Base-by-base conservation (phyloP, 2,888 invertebrate species). In the Arctia plantaginis region DNA sequence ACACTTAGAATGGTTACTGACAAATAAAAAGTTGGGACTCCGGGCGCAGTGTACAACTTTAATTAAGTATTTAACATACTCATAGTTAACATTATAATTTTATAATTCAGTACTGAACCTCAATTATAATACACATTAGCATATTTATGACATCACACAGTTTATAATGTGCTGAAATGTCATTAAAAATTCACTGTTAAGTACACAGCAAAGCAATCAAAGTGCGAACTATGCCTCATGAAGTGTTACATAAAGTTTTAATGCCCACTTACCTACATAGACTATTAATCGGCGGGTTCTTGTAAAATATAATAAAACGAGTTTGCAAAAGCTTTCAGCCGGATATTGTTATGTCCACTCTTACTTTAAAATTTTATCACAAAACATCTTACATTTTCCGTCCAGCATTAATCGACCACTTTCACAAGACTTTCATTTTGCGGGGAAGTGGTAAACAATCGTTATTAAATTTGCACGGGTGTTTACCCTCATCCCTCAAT, bases 381-480 rank as follows among this genome's bases (percentile, higher is more conserved):
- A 77, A 83, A 85, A 82, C 76, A 82, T 86, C 77, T 86, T 85
- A 69, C 81, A 87, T 88, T 89, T 87, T 81, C 82, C 82, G 85
- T 82, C 83, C 87, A 83, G 85, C 82, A 88, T 88, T 91, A 92
- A 92, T 92, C 90, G 91, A 87, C 86, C 88, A 89, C 88, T 90
- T 92, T 90, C 89, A 86, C 90, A 86, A 92, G 88, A 88, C 86
- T 92, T 93, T 92, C 90, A 92, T 93, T 94, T 91, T 90, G 90
- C 87, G 89, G 91, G 79, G 86, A 90, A 91, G 92, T 93, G 90
- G 94, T 93, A 94, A 94, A 94, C 94, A 95, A 94, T 95, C 93
- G 92, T 95, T 95, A 94, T 95, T 95, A 94, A 94, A 95, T 94
- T 95, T 93, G 90, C 93, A 93, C 93, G 93, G 92, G 89, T 92